Evolutionary conservation across 2,888 invertebrate species (phyloP).

Genomic region (Drosophila rubida): DNA sequence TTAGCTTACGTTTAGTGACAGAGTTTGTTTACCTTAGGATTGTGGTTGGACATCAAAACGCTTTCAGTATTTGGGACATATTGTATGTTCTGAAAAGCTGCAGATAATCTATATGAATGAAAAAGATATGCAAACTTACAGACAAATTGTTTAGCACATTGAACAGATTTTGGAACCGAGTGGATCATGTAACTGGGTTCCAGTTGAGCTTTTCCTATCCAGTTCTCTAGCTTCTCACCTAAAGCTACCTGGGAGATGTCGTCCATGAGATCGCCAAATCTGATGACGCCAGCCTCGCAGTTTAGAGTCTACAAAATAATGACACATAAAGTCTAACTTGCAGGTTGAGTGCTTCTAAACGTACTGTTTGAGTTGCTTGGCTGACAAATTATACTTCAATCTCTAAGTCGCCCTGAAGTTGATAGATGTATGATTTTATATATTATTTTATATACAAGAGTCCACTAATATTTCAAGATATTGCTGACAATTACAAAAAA

Average conservation of each 20-base stretch:
- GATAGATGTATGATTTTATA: no score
- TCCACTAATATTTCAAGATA: no score
- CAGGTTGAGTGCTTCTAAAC: slow-evolving; percentile 37
- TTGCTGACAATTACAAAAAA: no score
- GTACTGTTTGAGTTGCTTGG: slow-evolving; percentile 29
- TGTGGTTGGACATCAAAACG: no score
- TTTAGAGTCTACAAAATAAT: slow-evolving; percentile 37
- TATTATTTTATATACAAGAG: no score
- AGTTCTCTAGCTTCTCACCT: slow-evolving; percentile 40
- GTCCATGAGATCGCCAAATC: slow-evolving; percentile 36
- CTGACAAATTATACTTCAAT: not conserved
- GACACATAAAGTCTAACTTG: slow-evolving; percentile 37
- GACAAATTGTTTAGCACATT: slow-evolving; percentile 47
- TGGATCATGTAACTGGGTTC: not conserved
- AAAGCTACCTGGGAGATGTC: slow-evolving; percentile 50
- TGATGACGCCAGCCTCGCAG: slow-evolving; percentile 33
- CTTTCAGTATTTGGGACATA: no score
- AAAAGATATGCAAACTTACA: no score
- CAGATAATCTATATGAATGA: no score
- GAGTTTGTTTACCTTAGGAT: no score
- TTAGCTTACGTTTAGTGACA: no score
- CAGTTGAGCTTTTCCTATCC: not conserved
- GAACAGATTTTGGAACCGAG: slow-evolving; percentile 19
- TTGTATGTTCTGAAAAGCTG: not conserved
- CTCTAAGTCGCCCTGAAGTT: no score